These are phyloP conservation scores for Lamellibrachia columna DNA, from an alignment of 2,888 invertebrate species.

Conservation along the genomic window DNA sequence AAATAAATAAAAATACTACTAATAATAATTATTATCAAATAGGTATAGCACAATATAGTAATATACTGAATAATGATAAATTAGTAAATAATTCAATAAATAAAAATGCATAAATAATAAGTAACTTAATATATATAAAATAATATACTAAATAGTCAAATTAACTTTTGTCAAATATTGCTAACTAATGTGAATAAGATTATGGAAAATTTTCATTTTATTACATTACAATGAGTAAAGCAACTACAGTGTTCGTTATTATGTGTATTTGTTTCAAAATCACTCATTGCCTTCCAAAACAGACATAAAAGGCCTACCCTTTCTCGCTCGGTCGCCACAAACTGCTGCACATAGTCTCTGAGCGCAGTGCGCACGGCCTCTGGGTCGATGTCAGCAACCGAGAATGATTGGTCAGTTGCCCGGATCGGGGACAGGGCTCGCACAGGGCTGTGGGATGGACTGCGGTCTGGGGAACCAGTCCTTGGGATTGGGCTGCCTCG, in stretches of 20 bases:
- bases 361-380: conserved; percentile 90
- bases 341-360: conserved; percentile 89
- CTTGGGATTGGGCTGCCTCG: conserved; percentile 63
- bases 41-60: too few relatives aligned
- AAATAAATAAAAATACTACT: too few relatives aligned
- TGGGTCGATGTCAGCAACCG: conserved; percentile 86
- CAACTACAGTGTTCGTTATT: neutral
- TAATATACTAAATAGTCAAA: too few relatives aligned
- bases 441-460: conserved; percentile 18
- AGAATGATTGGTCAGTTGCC: conserved; percentile 35
- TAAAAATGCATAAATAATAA: neutral
- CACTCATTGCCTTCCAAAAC: neutral
- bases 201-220: too few relatives aligned
- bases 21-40: too few relatives aligned
- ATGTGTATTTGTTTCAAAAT: neutral
- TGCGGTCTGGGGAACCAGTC: conserved; percentile 61
- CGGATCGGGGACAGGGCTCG: conserved; percentile 39
- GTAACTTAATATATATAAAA: too few relatives aligned
- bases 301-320: conserved; percentile 70
- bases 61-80: too few relatives aligned
- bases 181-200: too few relatives aligned
- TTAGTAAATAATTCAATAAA: too few relatives aligned
- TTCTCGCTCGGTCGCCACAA: conserved; percentile 90
- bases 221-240: too few relatives aligned
- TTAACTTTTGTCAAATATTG: too few relatives aligned